Percentiles rank a stretch among this genome's conserved stretches.
These are phyloP conservation scores for Cephus pygmeus DNA, from an alignment of 2,888 invertebrate species.

Conservation along the genomic window DNA sequence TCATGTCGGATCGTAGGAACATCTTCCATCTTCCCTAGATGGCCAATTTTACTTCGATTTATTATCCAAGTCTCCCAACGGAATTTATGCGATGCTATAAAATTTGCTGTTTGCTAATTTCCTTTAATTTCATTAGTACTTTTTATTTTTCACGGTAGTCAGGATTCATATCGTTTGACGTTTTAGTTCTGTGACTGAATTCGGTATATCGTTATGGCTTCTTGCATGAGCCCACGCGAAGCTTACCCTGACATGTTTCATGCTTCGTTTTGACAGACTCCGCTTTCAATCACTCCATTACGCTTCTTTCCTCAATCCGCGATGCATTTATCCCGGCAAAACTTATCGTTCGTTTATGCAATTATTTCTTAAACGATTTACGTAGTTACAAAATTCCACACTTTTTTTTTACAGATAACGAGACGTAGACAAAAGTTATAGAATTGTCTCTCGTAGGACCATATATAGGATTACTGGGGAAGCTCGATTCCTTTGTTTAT, in stretches of 20 bases:
- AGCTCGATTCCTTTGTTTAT: not conserved
- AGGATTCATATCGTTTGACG: constrained; percentile 44
- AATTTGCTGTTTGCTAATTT: not conserved
- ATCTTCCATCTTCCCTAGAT: constrained; percentile 41
- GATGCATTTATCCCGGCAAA: not conserved
- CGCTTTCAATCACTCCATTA: not conserved
- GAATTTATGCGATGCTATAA: not conserved
- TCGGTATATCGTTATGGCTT: constrained; percentile 30
- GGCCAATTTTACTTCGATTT: not conserved
- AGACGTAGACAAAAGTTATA: not conserved
- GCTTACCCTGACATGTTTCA: not conserved
- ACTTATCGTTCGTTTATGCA: not conserved
- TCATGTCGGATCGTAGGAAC: constrained; percentile 51
- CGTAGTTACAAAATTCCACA: not conserved
- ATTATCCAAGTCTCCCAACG: not conserved
- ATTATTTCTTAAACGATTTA: not conserved
- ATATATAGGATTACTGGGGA: not conserved
- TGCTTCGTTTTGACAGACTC: not conserved
- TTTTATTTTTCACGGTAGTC: not conserved
- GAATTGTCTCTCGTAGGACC: not conserved
- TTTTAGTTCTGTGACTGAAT: constrained; percentile 38
- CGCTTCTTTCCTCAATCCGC: not conserved
- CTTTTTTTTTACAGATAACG: not conserved
- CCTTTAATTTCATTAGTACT: not conserved
- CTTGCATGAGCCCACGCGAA: constrained; percentile 15